Percentiles rank a stretch among this genome's conserved stretches.
phyloP scores from a whole-genome alignment of 2,113 vertebrate genomes.

The Centropus bengalensis region DNA sequence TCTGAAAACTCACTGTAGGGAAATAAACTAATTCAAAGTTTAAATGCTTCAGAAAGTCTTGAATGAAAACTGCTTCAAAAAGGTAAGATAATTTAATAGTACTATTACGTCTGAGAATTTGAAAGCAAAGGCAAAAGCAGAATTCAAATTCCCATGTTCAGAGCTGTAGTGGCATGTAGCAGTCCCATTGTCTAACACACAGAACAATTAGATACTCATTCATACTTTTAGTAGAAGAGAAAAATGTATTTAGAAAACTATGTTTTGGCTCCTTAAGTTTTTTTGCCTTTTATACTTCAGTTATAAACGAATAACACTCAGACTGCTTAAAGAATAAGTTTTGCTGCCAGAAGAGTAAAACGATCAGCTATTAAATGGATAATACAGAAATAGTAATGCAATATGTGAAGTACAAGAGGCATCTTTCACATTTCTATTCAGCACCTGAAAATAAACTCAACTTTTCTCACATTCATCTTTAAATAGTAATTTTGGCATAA shows the following conservation, averaged over 20 bases:
- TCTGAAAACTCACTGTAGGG: not conserved
- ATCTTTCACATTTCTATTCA: not conserved
- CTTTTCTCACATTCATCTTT: not conserved
- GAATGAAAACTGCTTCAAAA: not conserved
- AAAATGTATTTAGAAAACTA: not conserved
- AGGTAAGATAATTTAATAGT: not conserved
- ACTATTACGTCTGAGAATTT: not conserved
- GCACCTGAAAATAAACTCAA: not conserved
- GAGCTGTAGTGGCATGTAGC: not conserved
- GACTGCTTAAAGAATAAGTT: not conserved
- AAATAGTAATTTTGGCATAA: not conserved
- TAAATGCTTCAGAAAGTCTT: not conserved
- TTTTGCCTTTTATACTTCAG: not conserved
- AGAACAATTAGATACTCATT: not conserved
- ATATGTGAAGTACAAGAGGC: not conserved
- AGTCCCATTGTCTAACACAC: not conserved
- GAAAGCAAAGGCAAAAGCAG: not conserved
- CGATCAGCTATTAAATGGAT: not conserved
- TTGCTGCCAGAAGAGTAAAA: not conserved
- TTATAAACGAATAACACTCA: not conserved
- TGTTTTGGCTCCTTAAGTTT: not conserved
- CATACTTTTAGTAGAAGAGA: not conserved
- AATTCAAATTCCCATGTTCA: slow-evolving; percentile 1
- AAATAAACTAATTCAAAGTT: not conserved
- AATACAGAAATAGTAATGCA: not conserved